Evolutionary conservation across 2,113 vertebrate species (phyloP), one percentile per base, ranked within the genome.

Genomic region (Machaerirhynchus nigripectus): DNA sequence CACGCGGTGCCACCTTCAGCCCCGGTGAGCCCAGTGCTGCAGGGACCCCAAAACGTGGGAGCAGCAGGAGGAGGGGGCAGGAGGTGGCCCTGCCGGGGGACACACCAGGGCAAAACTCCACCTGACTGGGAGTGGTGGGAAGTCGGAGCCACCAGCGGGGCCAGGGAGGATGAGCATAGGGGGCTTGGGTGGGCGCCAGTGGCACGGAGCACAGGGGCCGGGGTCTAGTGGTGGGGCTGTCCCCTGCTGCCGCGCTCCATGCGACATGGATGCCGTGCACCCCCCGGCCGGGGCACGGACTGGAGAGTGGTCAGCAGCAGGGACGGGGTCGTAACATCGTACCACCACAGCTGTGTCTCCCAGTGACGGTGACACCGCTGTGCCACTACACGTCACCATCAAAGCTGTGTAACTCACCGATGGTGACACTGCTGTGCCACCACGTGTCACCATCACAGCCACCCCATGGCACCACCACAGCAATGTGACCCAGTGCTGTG

Each of bases 101-200:
- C 12, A 11, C 47, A 23, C 7, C 59, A 6, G n/a, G 1, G 46
- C 83, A 30, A 9, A 6, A 26, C 37, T 22, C 9, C n/a, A 31
- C 47, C 1, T 1, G 17, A 4, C 17, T 6, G n/a, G 52, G 14
- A 37, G 17, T 0, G 49, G 7, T 11, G 78, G 16, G 17, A 10
- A 42, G 15, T 4, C 1, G 3, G 22, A 64, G 40, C 16, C 17
- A 13, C 15, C 13, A 39, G 69, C 2, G 12, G 19, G 35, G 33
- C 33, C 3, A 1, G 20, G 6, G 60, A 28, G 28, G 46, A 17
- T 5, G 26, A 52, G 19, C 19, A 15, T 1, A 8, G 23, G 31
- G 55, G 21, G 19, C 12, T 13, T 18, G 35, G 21, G 40, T 16
- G 49, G 44, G 35, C 24, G 64, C 8, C 64, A 35, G 44, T 1